Conservation (phyloP, 2,888 invertebrate species). For the Nephrotoma guestfalica region DNA sequence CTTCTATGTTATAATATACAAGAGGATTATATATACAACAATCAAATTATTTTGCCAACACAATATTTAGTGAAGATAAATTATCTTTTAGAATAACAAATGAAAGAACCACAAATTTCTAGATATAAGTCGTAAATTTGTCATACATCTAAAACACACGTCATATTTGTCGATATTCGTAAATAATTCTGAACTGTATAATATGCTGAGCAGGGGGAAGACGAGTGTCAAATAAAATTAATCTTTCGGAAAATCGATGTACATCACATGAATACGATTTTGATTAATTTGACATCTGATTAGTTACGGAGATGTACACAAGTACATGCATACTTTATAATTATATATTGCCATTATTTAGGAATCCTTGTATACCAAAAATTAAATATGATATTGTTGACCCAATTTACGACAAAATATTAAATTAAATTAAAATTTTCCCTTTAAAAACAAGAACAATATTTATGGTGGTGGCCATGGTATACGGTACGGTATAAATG, state of each 20-base stretch:
- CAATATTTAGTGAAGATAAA: background rate
- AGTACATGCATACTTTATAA: no score
- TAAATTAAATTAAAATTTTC: no score
- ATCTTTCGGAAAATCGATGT: background rate
- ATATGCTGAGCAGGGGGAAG: background rate
- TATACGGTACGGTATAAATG: no score
- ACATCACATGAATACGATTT: background rate
- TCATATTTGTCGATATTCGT: background rate
- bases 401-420: no score
- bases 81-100: background rate
- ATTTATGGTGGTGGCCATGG: no score
- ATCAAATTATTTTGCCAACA: background rate
- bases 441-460: no score
- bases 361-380: no score
- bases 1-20: background rate
- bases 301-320: no score
- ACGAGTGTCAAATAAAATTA: background rate
- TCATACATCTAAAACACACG: background rate
- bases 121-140: background rate
- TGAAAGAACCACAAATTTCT: background rate
- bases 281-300: conserved; percentile 3
- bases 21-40: background rate
- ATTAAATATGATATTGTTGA: no score
- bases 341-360: no score
- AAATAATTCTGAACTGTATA: background rate